phyloP scores from a whole-genome alignment of 2,797 vertebrate species.

The Acanthopagrus latus region DNA sequence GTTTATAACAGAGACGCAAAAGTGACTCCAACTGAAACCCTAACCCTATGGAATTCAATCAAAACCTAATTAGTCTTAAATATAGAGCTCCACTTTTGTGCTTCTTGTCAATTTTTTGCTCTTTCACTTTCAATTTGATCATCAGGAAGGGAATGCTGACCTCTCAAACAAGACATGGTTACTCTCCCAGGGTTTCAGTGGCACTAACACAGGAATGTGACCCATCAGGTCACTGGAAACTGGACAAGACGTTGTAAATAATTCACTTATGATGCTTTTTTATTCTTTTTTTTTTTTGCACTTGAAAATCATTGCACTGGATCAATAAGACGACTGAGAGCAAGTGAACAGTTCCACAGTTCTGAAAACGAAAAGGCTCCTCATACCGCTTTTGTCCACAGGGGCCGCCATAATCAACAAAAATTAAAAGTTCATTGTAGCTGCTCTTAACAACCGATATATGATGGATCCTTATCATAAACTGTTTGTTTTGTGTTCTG shows the following conservation, averaged over 20 bases:
- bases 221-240: not conserved
- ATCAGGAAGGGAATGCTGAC: not conserved
- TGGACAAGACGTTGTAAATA: not conserved
- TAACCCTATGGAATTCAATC: not conserved
- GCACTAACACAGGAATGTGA: not conserved
- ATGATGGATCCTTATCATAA: too few species aligned
- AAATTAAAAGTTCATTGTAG: too few species aligned
- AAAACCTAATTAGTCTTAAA: not conserved
- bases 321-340: conserved; percentile 7
- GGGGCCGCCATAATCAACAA: too few species aligned
- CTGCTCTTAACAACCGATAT: too few species aligned
- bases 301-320: not conserved
- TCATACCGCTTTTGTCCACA: too few species aligned
- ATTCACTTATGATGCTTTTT: conserved; percentile 2
- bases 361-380: not conserved
- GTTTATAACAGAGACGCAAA: not conserved
- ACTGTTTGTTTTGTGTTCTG: too few species aligned
- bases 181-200: not conserved
- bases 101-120: not conserved
- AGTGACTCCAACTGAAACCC: not conserved
- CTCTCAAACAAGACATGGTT: not conserved
- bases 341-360: conserved; percentile 11
- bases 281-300: not conserved
- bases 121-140: not conserved
- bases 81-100: not conserved